Base-by-base conservation (phyloP, 2,113 vertebrate genomes). In the Sorex araneus region DNA sequence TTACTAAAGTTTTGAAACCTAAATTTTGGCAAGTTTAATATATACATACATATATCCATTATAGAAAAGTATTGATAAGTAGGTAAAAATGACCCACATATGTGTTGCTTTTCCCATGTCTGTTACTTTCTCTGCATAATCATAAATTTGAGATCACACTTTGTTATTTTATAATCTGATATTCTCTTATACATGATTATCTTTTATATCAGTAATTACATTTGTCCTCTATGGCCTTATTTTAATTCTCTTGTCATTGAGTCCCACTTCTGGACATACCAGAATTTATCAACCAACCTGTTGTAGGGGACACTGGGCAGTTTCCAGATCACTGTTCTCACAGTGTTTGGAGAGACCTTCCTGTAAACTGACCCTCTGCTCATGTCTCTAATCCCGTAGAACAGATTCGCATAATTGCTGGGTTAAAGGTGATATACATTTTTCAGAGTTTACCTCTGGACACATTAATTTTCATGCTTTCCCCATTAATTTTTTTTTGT, bases 271-370 rank as follows among this genome's bases (percentile, higher is more conserved):
- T 74, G n/a, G 13, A 11, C 43, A 10, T 40, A 19, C 27, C 25
- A 21, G 32, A 57, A 87, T 77, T 40, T 1, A 57, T 80, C 19
- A 45, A 50, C 45, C 45, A 28, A 1, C 25, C 27, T 63, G 67
- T 84, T 0, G 25, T 25, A 21, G 15, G 19, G 6, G 71, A 64
- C 28, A 27, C 32, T 28, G 75, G 64, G 47, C 74, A 40, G 67
- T 19, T 91, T 76, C 90, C 71, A 86, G 12, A 50, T 67, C 76
- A 87, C 85, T 75, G 75, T 28, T 40, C 75, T 85, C 54, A 43
- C 34, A 45, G 28, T 2, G 50, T 57, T 89, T 45, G 40, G 47
- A 71, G 36, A 76, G 36, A 10, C 28, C 43, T n/a, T 75, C 50
- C 47, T 32, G 50, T 85, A 45, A 50, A 89, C 67, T 66, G 30